Evolutionary conservation across 2,113 vertebrate genomes (phyloP).

Genomic region (Pteronura brasiliensis): DNA sequence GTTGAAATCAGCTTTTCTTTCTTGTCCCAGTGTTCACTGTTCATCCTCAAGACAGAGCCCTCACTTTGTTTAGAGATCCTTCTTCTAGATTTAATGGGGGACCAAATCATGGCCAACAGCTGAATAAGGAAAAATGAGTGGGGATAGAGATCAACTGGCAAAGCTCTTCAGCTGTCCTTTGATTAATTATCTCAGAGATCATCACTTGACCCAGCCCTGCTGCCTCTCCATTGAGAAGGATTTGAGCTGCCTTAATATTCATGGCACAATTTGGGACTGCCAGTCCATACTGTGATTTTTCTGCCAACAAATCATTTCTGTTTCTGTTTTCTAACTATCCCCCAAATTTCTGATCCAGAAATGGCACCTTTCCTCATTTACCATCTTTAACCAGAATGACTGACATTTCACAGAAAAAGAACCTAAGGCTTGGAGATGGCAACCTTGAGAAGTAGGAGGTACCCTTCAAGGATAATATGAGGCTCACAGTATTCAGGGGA

Average conservation of each 20-base stretch:
- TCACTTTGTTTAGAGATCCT: neutral
- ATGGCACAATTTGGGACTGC: neutral
- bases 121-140: neutral
- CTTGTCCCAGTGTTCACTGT: neutral
- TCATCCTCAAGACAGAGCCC: neutral
- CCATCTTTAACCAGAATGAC: neutral
- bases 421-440: neutral
- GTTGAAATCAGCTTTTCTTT: neutral
- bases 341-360: neutral
- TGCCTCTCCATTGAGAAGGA: neutral
- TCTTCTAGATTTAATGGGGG: neutral
- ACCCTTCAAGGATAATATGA: no score
- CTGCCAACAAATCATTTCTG: neutral
- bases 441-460: neutral
- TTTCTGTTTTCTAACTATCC: neutral
- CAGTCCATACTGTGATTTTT: neutral
- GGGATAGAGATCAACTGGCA: neutral
- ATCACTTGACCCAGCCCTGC: neutral
- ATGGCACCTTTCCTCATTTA: neutral
- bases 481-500: rapidly evolving
- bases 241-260: neutral
- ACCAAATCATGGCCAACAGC: neutral
- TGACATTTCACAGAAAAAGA: neutral
- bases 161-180: neutral
- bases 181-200: neutral